Conservation (phyloP, 2,113 vertebrate genomes). For the Rallus limicola region DNA sequence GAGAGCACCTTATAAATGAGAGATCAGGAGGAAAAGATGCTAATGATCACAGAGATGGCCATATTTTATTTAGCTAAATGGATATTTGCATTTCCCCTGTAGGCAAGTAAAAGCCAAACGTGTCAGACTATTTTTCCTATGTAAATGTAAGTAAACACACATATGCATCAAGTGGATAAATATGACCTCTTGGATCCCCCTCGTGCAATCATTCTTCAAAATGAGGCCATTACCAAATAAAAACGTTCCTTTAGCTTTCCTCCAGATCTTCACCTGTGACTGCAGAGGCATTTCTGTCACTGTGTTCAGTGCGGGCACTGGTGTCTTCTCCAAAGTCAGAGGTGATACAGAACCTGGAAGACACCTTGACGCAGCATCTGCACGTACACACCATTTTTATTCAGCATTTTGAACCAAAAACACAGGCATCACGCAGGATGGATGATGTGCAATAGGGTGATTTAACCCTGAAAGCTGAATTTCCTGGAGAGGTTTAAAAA, state of each 20-base stretch:
- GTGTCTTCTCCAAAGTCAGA: conserved; percentile 2
- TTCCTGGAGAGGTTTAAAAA: conserved; percentile 58
- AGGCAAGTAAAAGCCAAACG: background rate
- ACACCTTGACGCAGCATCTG: background rate
- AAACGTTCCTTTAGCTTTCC: background rate
- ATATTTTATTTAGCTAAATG: background rate
- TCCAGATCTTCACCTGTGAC: background rate
- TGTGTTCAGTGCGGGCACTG: background rate
- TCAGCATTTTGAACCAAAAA: background rate
- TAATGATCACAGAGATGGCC: background rate
- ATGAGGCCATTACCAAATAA: background rate
- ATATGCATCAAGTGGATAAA: background rate
- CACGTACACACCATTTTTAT: background rate
- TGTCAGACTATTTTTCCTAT: background rate
- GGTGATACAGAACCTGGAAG: background rate
- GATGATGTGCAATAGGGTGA: conserved; percentile 6
- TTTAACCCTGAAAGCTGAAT: conserved; percentile 61
- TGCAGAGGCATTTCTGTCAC: background rate
- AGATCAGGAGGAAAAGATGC: background rate
- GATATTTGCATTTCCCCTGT: background rate
- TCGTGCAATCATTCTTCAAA: background rate
- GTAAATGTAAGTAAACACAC: background rate
- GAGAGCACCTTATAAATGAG: background rate
- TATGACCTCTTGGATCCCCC: background rate
- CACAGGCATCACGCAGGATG: background rate